These are phyloP conservation scores for Fundulus diaphanus DNA, from an alignment of 2,797 vertebrate genomes.

Conservation along the genomic window DNA sequence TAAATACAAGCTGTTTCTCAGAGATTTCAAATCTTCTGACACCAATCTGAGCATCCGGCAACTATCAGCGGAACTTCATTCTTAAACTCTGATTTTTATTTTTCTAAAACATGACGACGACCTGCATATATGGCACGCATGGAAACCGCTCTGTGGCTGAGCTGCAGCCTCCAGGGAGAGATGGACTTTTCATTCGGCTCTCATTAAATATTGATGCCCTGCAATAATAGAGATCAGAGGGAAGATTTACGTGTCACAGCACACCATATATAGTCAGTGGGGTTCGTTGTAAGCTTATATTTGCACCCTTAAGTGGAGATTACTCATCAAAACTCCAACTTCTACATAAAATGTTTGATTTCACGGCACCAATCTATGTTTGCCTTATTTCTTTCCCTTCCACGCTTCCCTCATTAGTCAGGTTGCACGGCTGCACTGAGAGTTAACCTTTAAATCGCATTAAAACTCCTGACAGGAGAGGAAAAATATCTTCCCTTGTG, in stretches of 20 bases:
- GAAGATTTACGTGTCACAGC: conserved; percentile 29
- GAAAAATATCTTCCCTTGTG: neutral
- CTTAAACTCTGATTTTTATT: neutral
- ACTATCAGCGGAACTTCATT: neutral
- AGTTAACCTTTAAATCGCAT: conserved; percentile 60
- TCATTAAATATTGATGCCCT: conserved; percentile 61
- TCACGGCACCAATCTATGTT: neutral
- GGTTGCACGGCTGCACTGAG: conserved; percentile 36
- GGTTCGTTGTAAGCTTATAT: conserved; percentile 31
- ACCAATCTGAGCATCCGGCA: neutral
- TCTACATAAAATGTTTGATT: conserved; percentile 29
- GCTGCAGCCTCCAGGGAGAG: conserved; percentile 15
- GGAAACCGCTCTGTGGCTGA: conserved; percentile 32
- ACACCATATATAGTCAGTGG: neutral
- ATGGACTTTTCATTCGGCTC: conserved; percentile 53
- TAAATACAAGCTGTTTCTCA: conserved; percentile 10
- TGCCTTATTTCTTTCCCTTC: neutral
- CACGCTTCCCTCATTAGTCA: neutral
- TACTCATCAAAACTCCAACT: conserved; percentile 18
- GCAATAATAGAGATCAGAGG: conserved; percentile 40
- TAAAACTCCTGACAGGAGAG: conserved; percentile 28
- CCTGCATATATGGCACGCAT: conserved; percentile 13
- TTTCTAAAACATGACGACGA: conserved; percentile 14
- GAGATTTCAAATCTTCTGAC: conserved; percentile 11
- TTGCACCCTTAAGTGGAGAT: conserved; percentile 12